Percentiles rank a stretch among this genome's conserved stretches.
phyloP scores from a whole-genome alignment of 2,797 vertebrate genomes.

The Pogoniulus pusillus region DNA sequence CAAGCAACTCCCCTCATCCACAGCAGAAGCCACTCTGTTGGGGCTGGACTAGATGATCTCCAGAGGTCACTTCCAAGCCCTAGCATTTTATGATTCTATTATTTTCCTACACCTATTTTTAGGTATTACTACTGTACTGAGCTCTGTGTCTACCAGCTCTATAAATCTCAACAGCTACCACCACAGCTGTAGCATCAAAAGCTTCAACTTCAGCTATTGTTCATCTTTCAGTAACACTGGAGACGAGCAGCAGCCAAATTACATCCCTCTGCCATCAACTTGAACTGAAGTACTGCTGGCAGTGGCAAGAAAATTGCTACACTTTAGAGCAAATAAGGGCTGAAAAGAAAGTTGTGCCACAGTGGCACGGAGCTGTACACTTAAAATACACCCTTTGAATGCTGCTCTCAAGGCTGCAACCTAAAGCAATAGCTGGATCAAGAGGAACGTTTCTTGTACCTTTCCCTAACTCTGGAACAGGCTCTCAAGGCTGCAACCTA shows the following conservation, averaged over 20 bases:
- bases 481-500: too few relatives aligned
- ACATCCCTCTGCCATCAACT: constrained; percentile 49
- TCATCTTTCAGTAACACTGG: constrained; percentile 26
- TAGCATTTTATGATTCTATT: too few relatives aligned
- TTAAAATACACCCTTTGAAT: constrained; percentile 14
- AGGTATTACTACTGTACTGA: neutral
- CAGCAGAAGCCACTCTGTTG: neutral
- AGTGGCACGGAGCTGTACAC: neutral
- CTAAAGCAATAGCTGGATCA: neutral
- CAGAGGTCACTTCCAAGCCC: too few relatives aligned
- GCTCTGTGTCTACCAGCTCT: neutral
- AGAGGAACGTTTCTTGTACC: neutral
- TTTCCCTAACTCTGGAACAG: too few relatives aligned
- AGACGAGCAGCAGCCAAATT: constrained; percentile 50
- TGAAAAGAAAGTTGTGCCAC: constrained; percentile 24
- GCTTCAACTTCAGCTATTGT: constrained; percentile 39
- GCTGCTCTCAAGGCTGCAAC: neutral
- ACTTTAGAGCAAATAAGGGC: constrained; percentile 45
- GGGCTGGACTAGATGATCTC: too few relatives aligned
- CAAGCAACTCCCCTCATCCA: neutral
- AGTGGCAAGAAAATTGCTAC: constrained; percentile 57
- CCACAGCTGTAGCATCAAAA: neutral
- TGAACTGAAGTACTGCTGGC: constrained; percentile 33
- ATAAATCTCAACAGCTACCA: constrained; percentile 30
- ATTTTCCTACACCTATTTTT: neutral